phyloP scores from a whole-genome alignment of 2,113 vertebrate species.

The Pygoscelis adeliae region DNA sequence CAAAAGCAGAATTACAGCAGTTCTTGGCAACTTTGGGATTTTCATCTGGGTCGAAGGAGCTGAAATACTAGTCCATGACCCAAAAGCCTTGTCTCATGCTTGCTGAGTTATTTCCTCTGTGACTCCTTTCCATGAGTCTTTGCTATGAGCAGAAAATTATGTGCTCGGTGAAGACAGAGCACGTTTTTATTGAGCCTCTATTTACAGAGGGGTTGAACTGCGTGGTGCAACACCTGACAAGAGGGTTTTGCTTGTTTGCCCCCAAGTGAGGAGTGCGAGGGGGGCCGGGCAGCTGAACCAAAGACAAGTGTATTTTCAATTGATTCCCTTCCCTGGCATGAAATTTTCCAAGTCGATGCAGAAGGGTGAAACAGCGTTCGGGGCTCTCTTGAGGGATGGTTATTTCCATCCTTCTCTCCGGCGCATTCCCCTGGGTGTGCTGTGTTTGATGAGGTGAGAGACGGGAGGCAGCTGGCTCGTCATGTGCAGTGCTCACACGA shows the following conservation, averaged over 20 bases:
- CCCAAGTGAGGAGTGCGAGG: rapidly evolving
- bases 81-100: background rate
- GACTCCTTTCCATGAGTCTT: background rate
- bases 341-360: background rate
- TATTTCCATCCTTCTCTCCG: background rate
- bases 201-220: background rate
- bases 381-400: background rate
- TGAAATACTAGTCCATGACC: background rate
- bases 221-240: background rate
- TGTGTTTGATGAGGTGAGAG: background rate
- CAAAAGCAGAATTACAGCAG: background rate
- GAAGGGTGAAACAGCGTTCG: background rate
- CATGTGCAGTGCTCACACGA: rapidly evolving
- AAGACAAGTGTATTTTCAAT: background rate
- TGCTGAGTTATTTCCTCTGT: background rate
- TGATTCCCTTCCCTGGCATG: background rate
- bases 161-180: background rate
- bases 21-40: background rate
- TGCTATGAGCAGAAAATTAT: background rate
- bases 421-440: rapidly evolving
- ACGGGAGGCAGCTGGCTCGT: background rate
- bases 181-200: background rate
- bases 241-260: background rate
- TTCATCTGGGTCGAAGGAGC: background rate
- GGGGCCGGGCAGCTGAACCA: rapidly evolving